Conservation (phyloP, 2,113 vertebrate genomes). For the Gulo gulo region DNA sequence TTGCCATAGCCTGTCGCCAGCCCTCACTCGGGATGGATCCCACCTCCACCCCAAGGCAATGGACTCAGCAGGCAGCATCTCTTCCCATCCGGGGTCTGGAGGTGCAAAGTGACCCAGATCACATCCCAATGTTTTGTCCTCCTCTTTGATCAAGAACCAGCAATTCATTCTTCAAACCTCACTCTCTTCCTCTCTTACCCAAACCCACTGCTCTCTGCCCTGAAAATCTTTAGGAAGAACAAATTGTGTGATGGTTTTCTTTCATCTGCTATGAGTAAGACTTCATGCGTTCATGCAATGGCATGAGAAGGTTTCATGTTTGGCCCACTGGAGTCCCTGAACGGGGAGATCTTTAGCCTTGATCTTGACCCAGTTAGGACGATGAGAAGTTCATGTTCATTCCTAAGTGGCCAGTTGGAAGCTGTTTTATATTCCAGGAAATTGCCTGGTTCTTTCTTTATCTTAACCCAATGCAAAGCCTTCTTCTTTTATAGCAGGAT, state of each 20-base stretch:
- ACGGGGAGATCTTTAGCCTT: not conserved
- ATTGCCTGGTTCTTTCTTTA: not conserved
- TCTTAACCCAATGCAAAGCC: not conserved
- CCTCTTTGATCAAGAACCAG: not conserved
- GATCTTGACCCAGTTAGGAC: not conserved
- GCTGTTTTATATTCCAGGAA: not conserved
- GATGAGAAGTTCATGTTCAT: not conserved
- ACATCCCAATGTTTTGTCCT: not conserved
- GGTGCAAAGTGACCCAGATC: not conserved
- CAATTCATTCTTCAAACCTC: constrained; percentile 20
- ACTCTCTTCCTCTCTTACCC: constrained; percentile 8
- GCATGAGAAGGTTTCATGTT: constrained; percentile 51
- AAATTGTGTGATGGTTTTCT: constrained; percentile 16
- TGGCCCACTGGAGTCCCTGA: not conserved
- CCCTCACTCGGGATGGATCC: not conserved
- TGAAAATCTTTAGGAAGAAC: constrained; percentile 71
- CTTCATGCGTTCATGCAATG: constrained; percentile 29
- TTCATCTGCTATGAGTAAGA: constrained; percentile 42
- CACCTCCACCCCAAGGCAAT: fast-evolving
- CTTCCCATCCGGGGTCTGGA: too few species aligned
- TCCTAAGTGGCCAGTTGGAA: not conserved
- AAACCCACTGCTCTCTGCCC: constrained; percentile 69
- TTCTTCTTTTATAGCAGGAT: not conserved
- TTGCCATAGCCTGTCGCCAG: fast-evolving
- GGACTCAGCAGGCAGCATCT: fast-evolving